Evolutionary conservation across 2,888 invertebrate genomes (phyloP).

Genomic region (Athalia cordata): DNA sequence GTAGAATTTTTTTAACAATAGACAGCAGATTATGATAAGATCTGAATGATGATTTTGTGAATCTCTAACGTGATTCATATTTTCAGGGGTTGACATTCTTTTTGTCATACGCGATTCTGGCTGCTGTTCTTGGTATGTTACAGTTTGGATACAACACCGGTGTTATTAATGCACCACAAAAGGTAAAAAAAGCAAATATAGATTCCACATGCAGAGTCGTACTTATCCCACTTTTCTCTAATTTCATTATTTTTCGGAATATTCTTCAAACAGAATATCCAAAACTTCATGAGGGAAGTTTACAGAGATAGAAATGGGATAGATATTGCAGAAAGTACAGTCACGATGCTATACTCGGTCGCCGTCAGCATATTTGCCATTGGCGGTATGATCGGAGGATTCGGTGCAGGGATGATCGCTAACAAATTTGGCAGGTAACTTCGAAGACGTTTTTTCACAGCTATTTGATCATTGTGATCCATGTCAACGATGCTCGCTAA

Average conservation of each 20-base stretch:
- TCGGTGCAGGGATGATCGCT: constrained; percentile 96
- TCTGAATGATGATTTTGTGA: too few relatives aligned
- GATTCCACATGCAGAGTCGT: neutral
- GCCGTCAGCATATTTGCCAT: constrained; percentile 99
- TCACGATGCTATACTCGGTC: constrained; percentile 90
- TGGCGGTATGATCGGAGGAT: constrained; percentile 98
- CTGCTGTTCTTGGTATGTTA: constrained; percentile 95
- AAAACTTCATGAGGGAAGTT: constrained; percentile 94
- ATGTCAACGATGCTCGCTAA: neutral
- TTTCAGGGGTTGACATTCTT: constrained; percentile 95
- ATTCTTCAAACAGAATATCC: constrained; percentile 82
- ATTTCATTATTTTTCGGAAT: constrained; percentile 14
- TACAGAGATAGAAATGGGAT: constrained; percentile 92
- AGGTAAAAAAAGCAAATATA: constrained; percentile 74
- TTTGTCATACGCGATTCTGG: constrained; percentile 94
- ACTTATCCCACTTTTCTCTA: neutral
- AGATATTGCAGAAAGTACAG: constrained; percentile 88
- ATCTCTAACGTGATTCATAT: too few relatives aligned
- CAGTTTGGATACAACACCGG: constrained; percentile 98
- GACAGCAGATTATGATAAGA: too few relatives aligned
- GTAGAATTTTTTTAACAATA: too few relatives aligned
- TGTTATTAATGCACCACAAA: constrained; percentile 96
- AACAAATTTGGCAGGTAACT: constrained; percentile 95
- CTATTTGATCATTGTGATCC: neutral
- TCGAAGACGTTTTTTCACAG: neutral